phyloP scores from a whole-genome alignment of 2,888 invertebrate species.

The Syrista parreyssii region DNA sequence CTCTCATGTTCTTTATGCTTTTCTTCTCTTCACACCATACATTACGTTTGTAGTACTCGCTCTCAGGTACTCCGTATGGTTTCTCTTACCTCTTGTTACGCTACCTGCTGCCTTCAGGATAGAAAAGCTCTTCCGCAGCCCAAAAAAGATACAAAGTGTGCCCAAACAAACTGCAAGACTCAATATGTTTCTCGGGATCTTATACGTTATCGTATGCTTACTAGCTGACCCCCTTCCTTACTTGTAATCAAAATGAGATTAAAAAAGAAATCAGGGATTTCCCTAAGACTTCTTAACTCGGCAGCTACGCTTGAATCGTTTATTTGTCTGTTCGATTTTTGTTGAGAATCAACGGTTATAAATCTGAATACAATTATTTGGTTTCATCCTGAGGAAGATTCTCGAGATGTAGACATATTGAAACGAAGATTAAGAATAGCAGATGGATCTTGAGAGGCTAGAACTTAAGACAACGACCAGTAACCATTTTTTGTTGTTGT shows the following conservation, averaged over 20 bases:
- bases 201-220: conserved; percentile 85
- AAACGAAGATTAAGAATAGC: neutral
- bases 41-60: conserved; percentile 88
- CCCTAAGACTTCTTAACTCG: neutral
- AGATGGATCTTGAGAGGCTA: neutral
- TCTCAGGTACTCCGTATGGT: conserved; percentile 87
- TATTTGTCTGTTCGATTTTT: neutral
- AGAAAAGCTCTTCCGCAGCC: conserved; percentile 87
- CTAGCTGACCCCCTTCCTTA: conserved; percentile 59
- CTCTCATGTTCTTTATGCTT: conserved; percentile 90
- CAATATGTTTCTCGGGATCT: conserved; percentile 90
- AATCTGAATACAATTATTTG: neutral
- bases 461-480: neutral
- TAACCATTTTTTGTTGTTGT: neutral
- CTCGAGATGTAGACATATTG: neutral
- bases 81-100: conserved; percentile 88
- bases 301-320: neutral
- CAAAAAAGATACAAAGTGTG: conserved; percentile 82
- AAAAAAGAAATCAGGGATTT: neutral
- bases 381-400: neutral
- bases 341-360: neutral
- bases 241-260: conserved; percentile 35
- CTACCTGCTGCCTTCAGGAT: conserved; percentile 89
- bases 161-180: conserved; percentile 90
- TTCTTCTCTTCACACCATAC: conserved; percentile 91